Evolutionary conservation across 2,888 invertebrate species (phyloP), one percentile per base, ranked within the genome.

Genomic region (Eupeodes luniger): DNA sequence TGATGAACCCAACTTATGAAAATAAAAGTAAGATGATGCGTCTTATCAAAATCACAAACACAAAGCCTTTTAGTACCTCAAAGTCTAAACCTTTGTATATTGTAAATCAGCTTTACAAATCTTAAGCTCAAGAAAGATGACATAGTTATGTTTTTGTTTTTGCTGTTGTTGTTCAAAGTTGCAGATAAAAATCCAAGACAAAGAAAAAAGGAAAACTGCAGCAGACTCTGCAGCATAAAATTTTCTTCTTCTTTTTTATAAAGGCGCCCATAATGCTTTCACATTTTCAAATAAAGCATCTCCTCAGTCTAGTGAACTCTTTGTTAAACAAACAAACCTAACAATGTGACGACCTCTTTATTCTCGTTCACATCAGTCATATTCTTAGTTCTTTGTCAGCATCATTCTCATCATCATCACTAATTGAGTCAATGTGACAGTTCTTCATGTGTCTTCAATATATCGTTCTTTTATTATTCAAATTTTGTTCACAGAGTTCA

Each of bases 341-440:
- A 66, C 6, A 27, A 67, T 34, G 34, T 70, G 55, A 67, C 34
- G 82, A 78, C 85, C 81, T 85, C 77, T 40, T 85, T 85, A 55
- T 78, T 74, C 62, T 67, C n/a, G n/a, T 69, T 51, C 34, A 0
- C 1, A 27, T 27, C 27, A 36, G 11, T 81, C 81, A 53, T 16
- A 77, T 72, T 72, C 57, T 19, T 27, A 74, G 40, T 40, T 59
- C 67, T 67, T 81, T 81, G 67, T 85, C 74, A 40, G 5, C 40
- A 40, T 7, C 40, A 78, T 81, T 81, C 55, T 85, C 74, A 40
- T 40, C 40, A 40, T 7, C 40, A 78, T 74, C 72, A 44, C 66
- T 51, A 57, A 72, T 67, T 77, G 59, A 59, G 53, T 59, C 16
- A 83, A 78, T 72, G 49, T 59, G 19, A 66, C 19, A 49, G 34